phyloP scores from a whole-genome alignment of 2,113 vertebrate genomes.

The Zosterops pallidus region DNA sequence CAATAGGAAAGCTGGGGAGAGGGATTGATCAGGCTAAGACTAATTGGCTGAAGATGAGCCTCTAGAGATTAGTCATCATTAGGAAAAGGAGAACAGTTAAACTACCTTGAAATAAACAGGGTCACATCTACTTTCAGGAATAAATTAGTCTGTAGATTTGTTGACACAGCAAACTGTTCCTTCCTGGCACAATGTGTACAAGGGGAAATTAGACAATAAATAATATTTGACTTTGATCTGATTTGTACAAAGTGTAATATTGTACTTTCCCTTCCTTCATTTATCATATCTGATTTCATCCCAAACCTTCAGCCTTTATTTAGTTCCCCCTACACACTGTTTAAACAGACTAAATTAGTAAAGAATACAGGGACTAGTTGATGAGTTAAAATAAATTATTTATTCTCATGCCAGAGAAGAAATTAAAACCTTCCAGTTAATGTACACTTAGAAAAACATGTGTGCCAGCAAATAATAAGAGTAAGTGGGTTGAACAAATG shows the following conservation, averaged over 20 bases:
- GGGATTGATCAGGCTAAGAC: not conserved
- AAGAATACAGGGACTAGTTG: not conserved
- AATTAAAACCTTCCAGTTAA: not conserved
- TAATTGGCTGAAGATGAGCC: not conserved
- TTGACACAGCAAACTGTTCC: constrained; percentile 10
- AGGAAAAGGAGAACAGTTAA: not conserved
- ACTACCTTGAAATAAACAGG: not conserved
- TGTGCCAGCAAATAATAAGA: not conserved
- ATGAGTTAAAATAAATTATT: not conserved
- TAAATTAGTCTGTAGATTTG: constrained; percentile 37
- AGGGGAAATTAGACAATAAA: constrained; percentile 46
- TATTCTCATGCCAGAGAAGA: not conserved
- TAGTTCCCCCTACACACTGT: not conserved
- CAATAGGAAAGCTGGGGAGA: not conserved
- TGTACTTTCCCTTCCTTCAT: constrained; percentile 16
- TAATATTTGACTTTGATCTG: constrained; percentile 45
- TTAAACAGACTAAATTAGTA: not conserved
- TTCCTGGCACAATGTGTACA: not conserved
- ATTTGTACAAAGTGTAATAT: constrained; percentile 20
- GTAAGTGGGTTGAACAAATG: not conserved
- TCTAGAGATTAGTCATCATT: not conserved
- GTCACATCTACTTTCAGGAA: not conserved
- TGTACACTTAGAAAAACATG: not conserved
- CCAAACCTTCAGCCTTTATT: not conserved
- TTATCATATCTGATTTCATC: constrained; percentile 25